Conservation (phyloP, 2,888 invertebrate species). For the Synanthedon vespiformis region DNA sequence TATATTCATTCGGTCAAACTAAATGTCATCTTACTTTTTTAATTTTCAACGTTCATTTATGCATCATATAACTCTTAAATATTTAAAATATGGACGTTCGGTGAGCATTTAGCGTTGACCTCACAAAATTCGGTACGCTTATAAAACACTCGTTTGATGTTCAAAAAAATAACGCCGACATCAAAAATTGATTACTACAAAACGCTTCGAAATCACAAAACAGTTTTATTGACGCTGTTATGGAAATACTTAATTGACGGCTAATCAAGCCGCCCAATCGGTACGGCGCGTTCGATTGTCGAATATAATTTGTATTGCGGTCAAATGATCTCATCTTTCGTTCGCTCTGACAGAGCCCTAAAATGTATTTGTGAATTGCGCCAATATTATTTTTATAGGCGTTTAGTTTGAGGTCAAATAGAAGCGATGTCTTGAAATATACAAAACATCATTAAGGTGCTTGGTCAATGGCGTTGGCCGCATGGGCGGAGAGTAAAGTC, state of each 20-base stretch:
- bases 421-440: not conserved
- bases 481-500: too few species aligned
- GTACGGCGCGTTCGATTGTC: constrained; percentile 4
- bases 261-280: constrained; percentile 33
- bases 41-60: not conserved
- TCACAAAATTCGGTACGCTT: constrained; percentile 65
- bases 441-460: too few species aligned
- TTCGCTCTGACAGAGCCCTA: not conserved
- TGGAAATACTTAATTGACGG: constrained; percentile 63
- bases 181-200: constrained; percentile 67
- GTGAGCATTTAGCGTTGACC: constrained; percentile 10
- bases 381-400: not conserved
- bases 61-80: not conserved
- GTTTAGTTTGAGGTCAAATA: not conserved
- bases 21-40: not conserved
- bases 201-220: constrained; percentile 64
- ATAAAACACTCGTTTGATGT: constrained; percentile 58
- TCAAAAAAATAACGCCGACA: constrained; percentile 61
- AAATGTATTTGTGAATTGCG: not conserved
- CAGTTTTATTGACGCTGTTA: constrained; percentile 64
- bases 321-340: not conserved
- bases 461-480: too few species aligned
- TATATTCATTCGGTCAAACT: too few species aligned
- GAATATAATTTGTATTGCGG: constrained; percentile 7
- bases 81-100: not conserved